Conservation (phyloP, 2,888 invertebrate species). For the Drosophila recens region DNA sequence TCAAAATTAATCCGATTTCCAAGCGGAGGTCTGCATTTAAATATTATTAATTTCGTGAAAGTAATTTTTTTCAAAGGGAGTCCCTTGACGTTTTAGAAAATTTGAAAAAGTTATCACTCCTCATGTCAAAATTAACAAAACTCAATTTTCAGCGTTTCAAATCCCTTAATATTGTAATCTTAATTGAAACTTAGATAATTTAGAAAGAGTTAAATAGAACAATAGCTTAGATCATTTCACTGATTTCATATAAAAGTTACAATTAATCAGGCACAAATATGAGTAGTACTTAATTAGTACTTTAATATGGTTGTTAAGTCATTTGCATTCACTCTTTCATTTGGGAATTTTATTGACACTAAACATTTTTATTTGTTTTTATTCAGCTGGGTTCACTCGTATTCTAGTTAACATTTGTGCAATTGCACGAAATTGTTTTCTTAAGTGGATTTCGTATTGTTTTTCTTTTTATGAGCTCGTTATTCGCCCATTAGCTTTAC, state of each 20-base stretch:
- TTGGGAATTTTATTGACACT: slow-evolving; percentile 61
- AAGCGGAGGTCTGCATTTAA: too few species aligned
- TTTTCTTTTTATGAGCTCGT: slow-evolving; percentile 49
- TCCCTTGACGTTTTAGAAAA: too few species aligned
- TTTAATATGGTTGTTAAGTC: slow-evolving; percentile 6
- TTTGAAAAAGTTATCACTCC: too few species aligned
- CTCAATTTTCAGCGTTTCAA: too few species aligned
- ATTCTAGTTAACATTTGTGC: slow-evolving; percentile 57
- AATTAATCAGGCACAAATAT: slow-evolving; percentile 33
- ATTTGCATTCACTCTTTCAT: slow-evolving; percentile 58
- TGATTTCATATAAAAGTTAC: background rate
- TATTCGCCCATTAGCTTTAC: slow-evolving; percentile 58
- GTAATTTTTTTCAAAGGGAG: too few species aligned
- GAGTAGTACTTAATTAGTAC: slow-evolving; percentile 17
- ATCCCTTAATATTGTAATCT: background rate
- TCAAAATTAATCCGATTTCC: too few species aligned
- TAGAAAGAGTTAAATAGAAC: background rate
- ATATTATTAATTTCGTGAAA: too few species aligned
- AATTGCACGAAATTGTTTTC: slow-evolving; percentile 67
- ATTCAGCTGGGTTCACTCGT: slow-evolving; percentile 17
- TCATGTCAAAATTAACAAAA: too few species aligned
- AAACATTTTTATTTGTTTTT: slow-evolving; percentile 61
- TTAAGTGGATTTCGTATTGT: slow-evolving; percentile 24
- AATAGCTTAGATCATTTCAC: background rate
- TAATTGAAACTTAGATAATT: background rate